phyloP scores from a whole-genome alignment of 2,113 vertebrate species.

The Phalacrocorax brasilianus region DNA sequence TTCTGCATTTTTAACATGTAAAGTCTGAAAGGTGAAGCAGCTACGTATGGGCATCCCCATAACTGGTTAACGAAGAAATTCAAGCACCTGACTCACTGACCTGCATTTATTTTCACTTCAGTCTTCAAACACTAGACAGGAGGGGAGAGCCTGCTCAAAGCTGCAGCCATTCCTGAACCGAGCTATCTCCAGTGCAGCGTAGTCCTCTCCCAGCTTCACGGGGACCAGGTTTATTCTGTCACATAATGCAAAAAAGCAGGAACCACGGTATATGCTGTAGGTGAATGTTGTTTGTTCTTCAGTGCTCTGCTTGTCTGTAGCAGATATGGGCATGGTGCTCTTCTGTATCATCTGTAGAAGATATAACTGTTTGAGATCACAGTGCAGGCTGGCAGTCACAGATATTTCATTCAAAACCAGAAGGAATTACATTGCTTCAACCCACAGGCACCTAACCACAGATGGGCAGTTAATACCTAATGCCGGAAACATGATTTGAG shows the following conservation, averaged over 20 bases:
- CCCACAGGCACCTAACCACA: background rate
- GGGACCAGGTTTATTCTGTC: background rate
- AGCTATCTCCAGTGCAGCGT: background rate
- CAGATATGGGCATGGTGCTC: background rate
- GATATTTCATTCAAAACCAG: background rate
- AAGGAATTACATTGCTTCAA: background rate
- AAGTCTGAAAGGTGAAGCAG: background rate
- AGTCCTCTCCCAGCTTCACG: background rate
- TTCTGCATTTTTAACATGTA: background rate
- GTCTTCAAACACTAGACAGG: background rate
- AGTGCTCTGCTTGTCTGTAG: background rate
- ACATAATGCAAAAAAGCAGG: background rate
- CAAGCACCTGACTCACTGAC: background rate
- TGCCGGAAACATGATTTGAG: background rate
- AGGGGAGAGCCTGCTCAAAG: background rate
- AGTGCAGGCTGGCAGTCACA: background rate
- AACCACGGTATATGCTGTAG: accelerated
- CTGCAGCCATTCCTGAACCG: background rate
- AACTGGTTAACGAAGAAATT: background rate
- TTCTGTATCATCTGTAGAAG: background rate
- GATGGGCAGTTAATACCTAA: background rate
- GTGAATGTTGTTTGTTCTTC: background rate
- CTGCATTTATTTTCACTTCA: background rate
- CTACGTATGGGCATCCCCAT: background rate
- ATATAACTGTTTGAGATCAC: background rate